Evolutionary conservation across 2,113 vertebrate genomes (phyloP), one percentile per base, ranked within the genome.

Genomic region (Rhinogobius similis): DNA sequence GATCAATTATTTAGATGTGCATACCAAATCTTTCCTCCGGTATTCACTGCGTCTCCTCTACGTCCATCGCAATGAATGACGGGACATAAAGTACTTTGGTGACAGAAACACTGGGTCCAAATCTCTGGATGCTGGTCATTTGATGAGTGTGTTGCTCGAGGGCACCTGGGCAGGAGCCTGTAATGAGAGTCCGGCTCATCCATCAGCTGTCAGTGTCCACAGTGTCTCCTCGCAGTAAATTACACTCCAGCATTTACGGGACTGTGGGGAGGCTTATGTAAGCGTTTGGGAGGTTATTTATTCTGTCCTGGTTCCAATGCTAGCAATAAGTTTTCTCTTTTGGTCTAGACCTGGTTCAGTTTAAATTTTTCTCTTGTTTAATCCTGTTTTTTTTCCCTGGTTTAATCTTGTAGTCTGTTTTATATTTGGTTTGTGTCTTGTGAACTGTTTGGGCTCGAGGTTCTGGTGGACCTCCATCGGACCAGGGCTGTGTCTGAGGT

Each of bases 171-270:
- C 48, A 23, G 78, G 48, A 50, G 12, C 32, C 4, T 65, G 67
- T 74, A 82, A 82, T 77, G 75, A 81, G 77, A 41, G 61, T 65
- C 78, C 58, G 32, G 72, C 10, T 84, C 86, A 73, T 76, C 78
- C 41, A 32, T 83, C 81, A 59, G 20, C 52, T 59, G 79, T 74
- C 83, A 71, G 39, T 59, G 79, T 74, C 83, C 69, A 3, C 39
- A 13, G 39, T 10, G 8, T 41, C 39, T 41, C 39, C 39, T 41
- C 39, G 12, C 10, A 1, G 7, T 41, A 20, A 18, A 46, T 16
- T 46, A 46, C 14, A 18, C 43, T 20, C 4, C 5, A 46, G 43
- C 2, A 0, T 46, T 46, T 20, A 46, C 20, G 43, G 43, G 43
- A 46, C 43, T 46, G 43, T 46, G 29, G 29, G 6, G 39, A 41